A percentile compares a stretch with the other conserved stretches of the same genome.
Conservation (phyloP, 1,140 invertebrate species). For the Lucilia sericata region DNA sequence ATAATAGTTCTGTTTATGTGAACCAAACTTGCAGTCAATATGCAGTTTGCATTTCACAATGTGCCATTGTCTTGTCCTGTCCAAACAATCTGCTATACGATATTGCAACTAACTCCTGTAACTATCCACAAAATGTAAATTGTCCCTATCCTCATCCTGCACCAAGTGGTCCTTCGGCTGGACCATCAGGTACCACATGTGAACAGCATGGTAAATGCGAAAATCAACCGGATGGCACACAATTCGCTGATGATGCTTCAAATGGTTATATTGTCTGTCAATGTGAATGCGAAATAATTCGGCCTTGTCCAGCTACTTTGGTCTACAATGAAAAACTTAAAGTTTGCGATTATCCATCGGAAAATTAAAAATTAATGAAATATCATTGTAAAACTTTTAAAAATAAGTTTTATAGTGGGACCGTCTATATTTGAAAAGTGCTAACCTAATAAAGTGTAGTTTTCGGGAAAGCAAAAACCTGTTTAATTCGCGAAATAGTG, state of each 20-base stretch:
- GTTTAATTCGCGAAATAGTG: no score
- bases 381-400: no score
- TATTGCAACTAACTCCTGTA: background rate
- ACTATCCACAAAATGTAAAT: background rate
- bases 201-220: slow-evolving; percentile 36
- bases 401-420: no score
- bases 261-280: slow-evolving; percentile 45
- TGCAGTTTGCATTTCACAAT: background rate
- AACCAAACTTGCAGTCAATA: background rate
- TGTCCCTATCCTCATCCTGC: background rate
- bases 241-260: slow-evolving; percentile 12
- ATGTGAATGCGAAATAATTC: slow-evolving; percentile 44
- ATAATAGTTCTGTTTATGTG: background rate
- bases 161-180: slow-evolving; percentile 20
- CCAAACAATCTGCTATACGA: background rate
- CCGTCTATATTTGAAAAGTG: no score
- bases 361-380: slow-evolving; percentile 41
- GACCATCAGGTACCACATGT: slow-evolving; percentile 41
- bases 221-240: slow-evolving; percentile 37
- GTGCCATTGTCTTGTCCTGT: background rate
- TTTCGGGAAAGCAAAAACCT: no score
- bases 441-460: no score
- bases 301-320: slow-evolving; percentile 52
- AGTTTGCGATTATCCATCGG: slow-evolving; percentile 56
- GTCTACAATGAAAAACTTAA: slow-evolving; percentile 51